These are phyloP conservation scores for Clarias gariepinus DNA, from an alignment of 2,113 vertebrate species.

Conservation along the genomic window DNA sequence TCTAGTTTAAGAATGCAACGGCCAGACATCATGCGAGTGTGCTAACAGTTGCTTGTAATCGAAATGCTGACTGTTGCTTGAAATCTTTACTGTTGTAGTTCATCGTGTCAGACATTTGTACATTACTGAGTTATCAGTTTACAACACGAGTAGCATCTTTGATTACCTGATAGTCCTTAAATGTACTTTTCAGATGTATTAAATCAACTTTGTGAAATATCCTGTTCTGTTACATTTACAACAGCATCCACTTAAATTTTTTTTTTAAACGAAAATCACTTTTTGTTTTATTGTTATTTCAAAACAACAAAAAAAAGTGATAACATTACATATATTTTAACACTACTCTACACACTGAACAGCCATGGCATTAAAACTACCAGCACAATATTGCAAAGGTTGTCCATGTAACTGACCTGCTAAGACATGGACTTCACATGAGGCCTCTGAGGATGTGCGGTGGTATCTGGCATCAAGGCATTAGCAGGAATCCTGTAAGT, in stretches of 20 bases:
- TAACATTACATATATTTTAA: not conserved
- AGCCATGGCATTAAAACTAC: no score
- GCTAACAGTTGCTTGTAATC: not conserved
- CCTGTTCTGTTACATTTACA: not conserved
- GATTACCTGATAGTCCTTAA: not conserved
- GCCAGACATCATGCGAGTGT: not conserved
- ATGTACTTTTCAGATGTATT: not conserved
- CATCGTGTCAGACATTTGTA: not conserved
- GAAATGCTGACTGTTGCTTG: not conserved
- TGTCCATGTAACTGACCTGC: no score
- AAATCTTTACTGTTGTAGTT: not conserved
- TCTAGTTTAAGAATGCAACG: not conserved
- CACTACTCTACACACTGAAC: not conserved
- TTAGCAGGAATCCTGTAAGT: no score
- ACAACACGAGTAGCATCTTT: not conserved
- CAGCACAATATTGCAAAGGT: no score
- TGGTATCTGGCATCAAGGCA: no score
- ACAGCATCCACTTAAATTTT: not conserved
- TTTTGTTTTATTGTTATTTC: not conserved
- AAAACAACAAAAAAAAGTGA: not conserved
- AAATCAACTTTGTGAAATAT: not conserved
- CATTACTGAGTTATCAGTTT: not conserved
- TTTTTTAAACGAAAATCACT: not conserved
- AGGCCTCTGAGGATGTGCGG: no score
- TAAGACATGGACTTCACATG: no score